Conservation (phyloP, 30 jellyfish, hydroid and myxozoan species). For the Aurelia aurita complex sp. Pacific region DNA sequence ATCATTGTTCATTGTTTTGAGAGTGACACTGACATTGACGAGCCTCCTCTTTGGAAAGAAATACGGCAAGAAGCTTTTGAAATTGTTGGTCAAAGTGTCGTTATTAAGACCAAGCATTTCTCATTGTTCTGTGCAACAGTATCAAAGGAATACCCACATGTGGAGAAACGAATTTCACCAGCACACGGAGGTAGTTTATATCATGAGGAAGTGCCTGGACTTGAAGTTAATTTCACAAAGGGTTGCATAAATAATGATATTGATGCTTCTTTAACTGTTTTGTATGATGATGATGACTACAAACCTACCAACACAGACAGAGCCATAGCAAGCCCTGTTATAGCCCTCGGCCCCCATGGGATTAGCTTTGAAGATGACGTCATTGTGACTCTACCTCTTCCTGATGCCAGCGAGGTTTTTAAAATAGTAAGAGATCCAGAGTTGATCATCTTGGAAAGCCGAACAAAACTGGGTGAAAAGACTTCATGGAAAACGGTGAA, state of each 20-base stretch:
- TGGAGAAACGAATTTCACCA: constrained; percentile 18
- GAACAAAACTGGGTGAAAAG: constrained; percentile 55
- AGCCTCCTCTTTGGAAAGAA: constrained; percentile 60
- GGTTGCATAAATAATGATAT: constrained; percentile 15
- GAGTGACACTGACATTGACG: constrained; percentile 67
- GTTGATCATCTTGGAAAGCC: constrained; percentile 66
- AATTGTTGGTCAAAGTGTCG: constrained; percentile 22
- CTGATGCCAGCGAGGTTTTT: constrained; percentile 51
- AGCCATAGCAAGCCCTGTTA: constrained; percentile 74
- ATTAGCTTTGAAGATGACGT: constrained; percentile 57
- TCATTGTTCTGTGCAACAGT: constrained; percentile 79
- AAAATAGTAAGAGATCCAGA: constrained; percentile 19
- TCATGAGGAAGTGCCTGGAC: constrained; percentile 23
- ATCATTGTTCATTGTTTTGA: constrained; percentile 24
- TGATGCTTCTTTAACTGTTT: constrained; percentile 53
- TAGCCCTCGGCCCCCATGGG: constrained; percentile 85
- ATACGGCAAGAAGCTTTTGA: constrained; percentile 8
- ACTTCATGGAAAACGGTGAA: constrained; percentile 74
- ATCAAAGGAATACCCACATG: constrained; percentile 48
- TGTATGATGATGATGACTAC: constrained; percentile 70
- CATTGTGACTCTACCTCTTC: constrained; percentile 77
- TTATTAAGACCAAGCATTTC: constrained; percentile 53
- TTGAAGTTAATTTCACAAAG: constrained; percentile 60
- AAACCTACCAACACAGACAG: constrained; percentile 20
- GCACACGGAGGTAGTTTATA: constrained; percentile 46